These are phyloP conservation scores for Heliornis fulica DNA, from an alignment of 2,113 vertebrate genomes.

Conservation along the genomic window DNA sequence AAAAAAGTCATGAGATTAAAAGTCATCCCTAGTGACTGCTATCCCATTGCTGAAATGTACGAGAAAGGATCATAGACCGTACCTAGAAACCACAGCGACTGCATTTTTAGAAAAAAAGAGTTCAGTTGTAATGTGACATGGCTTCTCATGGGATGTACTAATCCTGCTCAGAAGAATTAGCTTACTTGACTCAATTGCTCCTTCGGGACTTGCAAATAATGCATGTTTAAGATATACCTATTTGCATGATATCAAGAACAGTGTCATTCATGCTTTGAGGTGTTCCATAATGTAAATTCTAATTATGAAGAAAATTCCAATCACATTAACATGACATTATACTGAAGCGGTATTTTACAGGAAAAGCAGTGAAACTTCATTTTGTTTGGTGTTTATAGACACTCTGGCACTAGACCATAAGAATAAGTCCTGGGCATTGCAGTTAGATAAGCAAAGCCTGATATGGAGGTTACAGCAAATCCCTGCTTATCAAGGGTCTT, in stretches of 20 bases:
- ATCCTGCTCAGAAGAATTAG: conserved; percentile 59
- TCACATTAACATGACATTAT: background rate
- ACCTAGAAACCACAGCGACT: conserved; percentile 1
- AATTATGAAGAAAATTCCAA: conserved; percentile 28
- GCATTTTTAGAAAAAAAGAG: conserved; percentile 5
- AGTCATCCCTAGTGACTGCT: conserved; percentile 66
- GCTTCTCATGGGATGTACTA: conserved; percentile 45
- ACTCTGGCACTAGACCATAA: background rate
- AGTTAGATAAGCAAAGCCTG: background rate
- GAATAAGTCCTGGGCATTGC: background rate
- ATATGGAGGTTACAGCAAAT: background rate
- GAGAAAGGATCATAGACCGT: conserved; percentile 12
- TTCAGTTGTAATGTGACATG: conserved; percentile 42
- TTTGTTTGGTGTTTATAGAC: background rate
- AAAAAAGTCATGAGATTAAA: conserved; percentile 76
- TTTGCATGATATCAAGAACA: conserved; percentile 13
- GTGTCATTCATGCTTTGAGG: conserved; percentile 40
- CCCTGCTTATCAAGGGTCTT: background rate
- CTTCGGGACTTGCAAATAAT: conserved; percentile 52
- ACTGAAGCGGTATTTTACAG: background rate
- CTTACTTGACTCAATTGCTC: conserved; percentile 27
- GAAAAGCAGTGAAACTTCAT: background rate
- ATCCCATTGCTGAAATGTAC: conserved; percentile 38
- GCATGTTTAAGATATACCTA: background rate
- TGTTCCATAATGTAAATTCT: background rate